phyloP scores from a whole-genome alignment of 2,113 vertebrate species.

The Lethenteron camtschaticum region DNA sequence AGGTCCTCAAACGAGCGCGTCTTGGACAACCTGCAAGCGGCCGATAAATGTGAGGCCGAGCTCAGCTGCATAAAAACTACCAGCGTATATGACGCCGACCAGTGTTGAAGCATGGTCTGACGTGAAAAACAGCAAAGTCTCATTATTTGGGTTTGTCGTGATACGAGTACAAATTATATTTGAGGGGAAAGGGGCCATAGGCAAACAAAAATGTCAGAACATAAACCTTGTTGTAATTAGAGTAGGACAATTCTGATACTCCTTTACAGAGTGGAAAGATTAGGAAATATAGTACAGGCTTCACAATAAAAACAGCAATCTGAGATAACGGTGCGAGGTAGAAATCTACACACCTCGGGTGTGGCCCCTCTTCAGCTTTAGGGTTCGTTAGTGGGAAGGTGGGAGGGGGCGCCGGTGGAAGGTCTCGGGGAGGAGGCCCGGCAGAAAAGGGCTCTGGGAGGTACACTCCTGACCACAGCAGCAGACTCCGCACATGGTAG shows the following conservation, averaged over 20 bases:
- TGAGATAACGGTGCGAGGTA: neutral
- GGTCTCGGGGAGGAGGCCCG: neutral
- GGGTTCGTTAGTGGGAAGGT: neutral
- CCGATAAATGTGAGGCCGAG: neutral
- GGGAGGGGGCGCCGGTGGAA: neutral
- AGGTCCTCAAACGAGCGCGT: conserved; percentile 3
- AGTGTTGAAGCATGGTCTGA: neutral
- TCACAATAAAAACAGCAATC: neutral
- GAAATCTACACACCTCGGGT: neutral
- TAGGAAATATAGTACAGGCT: neutral
- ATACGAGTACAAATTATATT: neutral
- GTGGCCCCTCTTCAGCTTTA: neutral
- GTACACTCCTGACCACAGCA: conserved; percentile 90
- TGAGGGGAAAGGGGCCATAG: neutral
- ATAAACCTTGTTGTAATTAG: no score
- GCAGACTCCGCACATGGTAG: conserved; percentile 77
- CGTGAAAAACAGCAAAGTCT: no score
- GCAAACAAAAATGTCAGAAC: neutral
- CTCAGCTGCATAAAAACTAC: neutral
- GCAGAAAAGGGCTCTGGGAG: conserved; percentile 24
- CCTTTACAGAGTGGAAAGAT: neutral
- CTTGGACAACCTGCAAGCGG: neutral
- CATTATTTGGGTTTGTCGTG: no score
- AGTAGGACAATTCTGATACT: neutral
- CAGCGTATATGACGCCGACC: neutral